Conservation (phyloP, 2,113 vertebrate species). For the Ploceus nigricollis region DNA sequence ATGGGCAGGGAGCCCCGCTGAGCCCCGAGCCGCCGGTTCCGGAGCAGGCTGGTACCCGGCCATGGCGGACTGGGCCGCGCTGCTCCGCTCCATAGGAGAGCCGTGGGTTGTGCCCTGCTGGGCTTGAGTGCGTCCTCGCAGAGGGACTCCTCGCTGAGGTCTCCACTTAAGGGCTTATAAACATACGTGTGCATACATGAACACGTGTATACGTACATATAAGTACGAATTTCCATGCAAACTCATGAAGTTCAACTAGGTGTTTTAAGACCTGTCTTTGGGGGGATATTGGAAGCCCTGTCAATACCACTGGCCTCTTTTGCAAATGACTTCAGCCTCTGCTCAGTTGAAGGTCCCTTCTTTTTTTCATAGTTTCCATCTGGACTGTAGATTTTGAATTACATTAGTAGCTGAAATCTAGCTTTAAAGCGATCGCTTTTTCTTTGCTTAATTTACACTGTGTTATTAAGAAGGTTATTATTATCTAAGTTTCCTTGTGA, state of each 20-base stretch:
- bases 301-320: not conserved
- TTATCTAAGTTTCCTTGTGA: not conserved
- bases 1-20: fast-evolving
- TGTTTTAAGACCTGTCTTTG: not conserved
- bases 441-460: not conserved
- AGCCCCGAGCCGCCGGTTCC: not conserved
- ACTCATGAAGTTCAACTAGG: not conserved
- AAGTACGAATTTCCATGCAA: not conserved
- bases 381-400: not conserved
- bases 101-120: not conserved
- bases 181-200: fast-evolving
- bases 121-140: not conserved
- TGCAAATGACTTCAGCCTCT: not conserved
- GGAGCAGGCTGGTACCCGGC: not conserved
- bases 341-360: not conserved
- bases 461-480: not conserved
- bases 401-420: not conserved
- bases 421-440: not conserved
- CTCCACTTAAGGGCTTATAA: fast-evolving
- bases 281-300: not conserved
- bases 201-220: fast-evolving
- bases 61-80: not conserved
- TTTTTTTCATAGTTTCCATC: not conserved
- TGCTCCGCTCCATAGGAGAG: not conserved
- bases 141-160: not conserved